A percentile compares a stretch with the other conserved stretches of the same genome.
Conservation (phyloP, 64 coral and sea anemone species). For the Actinia tenebrosa region DNA sequence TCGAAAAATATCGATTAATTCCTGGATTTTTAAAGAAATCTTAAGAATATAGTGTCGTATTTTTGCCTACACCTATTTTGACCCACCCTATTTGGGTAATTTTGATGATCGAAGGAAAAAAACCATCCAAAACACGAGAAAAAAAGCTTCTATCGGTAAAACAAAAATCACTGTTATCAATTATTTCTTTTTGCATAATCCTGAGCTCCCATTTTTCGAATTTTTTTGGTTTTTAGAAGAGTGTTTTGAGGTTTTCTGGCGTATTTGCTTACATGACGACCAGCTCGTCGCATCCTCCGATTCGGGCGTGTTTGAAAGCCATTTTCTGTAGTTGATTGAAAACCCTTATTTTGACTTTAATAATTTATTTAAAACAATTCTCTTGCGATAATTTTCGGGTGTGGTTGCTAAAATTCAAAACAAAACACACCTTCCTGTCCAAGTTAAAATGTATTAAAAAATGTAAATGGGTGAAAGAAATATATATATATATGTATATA, state of each 20-base stretch:
- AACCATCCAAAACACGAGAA: background rate
- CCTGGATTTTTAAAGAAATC: background rate
- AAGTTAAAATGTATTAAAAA: background rate
- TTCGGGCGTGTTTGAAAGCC: slow-evolving; percentile 10
- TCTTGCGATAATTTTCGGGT: background rate
- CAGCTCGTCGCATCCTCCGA: background rate
- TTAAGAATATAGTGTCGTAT: background rate
- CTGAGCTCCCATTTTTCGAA: background rate
- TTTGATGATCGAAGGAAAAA: background rate
- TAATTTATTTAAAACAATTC: slow-evolving; percentile 17
- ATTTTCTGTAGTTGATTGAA: slow-evolving; percentile 12
- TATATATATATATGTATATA: background rate
- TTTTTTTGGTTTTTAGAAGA: slow-evolving; percentile 1
- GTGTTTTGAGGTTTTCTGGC: background rate
- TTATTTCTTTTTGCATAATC: background rate
- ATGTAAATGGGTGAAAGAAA: background rate
- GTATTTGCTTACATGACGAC: slow-evolving; percentile 10
- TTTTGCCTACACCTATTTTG: slow-evolving; percentile 7
- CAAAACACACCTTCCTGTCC: background rate
- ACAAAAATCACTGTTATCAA: background rate
- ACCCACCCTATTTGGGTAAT: slow-evolving; percentile 3
- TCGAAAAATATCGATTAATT: background rate
- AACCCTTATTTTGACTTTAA: slow-evolving; percentile 18
- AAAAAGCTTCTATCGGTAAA: background rate
- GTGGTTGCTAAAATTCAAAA: background rate